Evolutionary conservation across 2,888 invertebrate genomes (phyloP).

Genomic region (Urechis unicinctus): DNA sequence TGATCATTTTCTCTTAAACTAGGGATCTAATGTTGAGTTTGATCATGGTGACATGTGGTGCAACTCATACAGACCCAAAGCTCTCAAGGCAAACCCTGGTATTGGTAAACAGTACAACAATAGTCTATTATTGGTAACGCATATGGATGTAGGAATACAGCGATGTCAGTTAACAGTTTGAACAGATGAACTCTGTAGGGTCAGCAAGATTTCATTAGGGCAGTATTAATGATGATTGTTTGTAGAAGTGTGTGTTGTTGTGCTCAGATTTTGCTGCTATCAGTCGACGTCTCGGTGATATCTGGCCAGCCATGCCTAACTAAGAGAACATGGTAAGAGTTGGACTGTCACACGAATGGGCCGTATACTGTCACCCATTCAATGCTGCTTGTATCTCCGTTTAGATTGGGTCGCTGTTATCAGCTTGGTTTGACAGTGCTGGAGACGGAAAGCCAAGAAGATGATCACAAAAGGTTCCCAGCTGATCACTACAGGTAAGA

Average conservation of each 20-base stretch:
- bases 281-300: constrained; percentile 76
- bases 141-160: too few species aligned
- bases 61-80: constrained; percentile 70
- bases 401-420: too few species aligned
- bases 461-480: constrained; percentile 54
- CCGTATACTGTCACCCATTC: not conserved
- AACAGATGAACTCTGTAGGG: too few species aligned
- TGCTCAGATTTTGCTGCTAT: constrained; percentile 67
- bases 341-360: too few species aligned
- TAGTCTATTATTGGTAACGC: too few species aligned
- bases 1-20: too few species aligned
- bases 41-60: constrained; percentile 63
- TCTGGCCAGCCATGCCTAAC: constrained; percentile 74
- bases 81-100: constrained; percentile 66
- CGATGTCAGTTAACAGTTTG: too few species aligned
- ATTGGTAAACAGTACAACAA: constrained; percentile 59
- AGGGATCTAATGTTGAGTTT: too few species aligned
- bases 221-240: too few species aligned
- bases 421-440: constrained; percentile 56
- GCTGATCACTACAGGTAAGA: constrained; percentile 52
- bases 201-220: too few species aligned
- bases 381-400: not conserved
- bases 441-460: constrained; percentile 77
- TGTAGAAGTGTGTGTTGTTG: too few species aligned
- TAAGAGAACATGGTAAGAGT: constrained; percentile 57